Conservation (phyloP, 2,797 vertebrate species). For the Syncerus caffer region DNA sequence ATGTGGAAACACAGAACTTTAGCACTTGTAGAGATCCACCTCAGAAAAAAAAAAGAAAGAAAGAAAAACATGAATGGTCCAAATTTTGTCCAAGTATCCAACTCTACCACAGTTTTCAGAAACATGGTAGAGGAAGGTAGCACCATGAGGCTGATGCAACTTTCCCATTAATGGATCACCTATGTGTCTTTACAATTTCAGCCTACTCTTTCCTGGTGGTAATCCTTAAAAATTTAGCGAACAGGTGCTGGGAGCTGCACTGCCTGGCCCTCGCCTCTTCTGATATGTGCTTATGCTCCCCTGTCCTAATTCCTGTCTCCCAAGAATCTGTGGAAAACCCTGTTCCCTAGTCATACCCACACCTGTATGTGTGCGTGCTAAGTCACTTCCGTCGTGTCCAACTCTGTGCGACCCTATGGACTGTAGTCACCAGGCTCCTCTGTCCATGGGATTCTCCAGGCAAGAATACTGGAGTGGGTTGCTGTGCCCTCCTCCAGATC, state of each 20-base stretch:
- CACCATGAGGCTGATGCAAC: too few relatives aligned
- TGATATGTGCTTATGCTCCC: too few relatives aligned
- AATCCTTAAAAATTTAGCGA: neutral
- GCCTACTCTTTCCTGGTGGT: neutral
- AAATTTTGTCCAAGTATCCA: neutral
- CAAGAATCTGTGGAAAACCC: neutral
- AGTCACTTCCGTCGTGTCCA: fast-evolving
- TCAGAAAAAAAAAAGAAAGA: neutral
- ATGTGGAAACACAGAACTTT: neutral
- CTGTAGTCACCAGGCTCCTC: neutral
- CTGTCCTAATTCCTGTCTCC: neutral
- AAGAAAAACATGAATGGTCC: neutral
- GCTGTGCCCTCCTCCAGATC: neutral
- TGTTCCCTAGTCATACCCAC: neutral
- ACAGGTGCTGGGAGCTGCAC: neutral
- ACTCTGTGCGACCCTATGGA: neutral
- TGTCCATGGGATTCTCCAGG: neutral
- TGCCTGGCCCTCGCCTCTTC: fast-evolving
- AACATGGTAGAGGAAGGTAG: neutral
- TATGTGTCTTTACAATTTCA: neutral
- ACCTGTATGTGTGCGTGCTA: too few relatives aligned
- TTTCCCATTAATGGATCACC: neutral
- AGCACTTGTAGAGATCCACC: neutral
- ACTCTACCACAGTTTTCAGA: neutral
- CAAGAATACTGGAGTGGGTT: neutral